phyloP scores from a whole-genome alignment of 2,888 invertebrate species.

The Perdita meconis region DNA sequence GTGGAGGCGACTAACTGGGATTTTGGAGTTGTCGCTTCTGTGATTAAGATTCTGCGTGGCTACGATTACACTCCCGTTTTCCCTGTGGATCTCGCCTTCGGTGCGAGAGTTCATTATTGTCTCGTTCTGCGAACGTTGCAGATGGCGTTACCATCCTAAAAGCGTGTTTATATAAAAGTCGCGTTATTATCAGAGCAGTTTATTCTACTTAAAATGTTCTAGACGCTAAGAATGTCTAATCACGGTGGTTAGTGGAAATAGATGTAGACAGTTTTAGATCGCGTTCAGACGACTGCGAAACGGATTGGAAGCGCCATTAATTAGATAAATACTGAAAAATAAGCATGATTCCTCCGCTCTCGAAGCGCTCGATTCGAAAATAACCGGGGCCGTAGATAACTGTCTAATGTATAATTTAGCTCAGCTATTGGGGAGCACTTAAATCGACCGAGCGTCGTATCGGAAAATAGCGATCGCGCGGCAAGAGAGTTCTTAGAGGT shows the following conservation, averaged over 20 bases:
- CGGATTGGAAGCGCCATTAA: not conserved
- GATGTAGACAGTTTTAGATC: not conserved
- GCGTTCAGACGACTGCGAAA: not conserved
- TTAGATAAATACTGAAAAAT: not conserved
- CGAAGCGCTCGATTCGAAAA: not conserved
- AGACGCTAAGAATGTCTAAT: too few species aligned
- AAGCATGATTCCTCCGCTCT: not conserved
- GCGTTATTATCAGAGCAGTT: too few species aligned
- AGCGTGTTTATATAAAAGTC: too few species aligned
- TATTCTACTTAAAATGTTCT: too few species aligned
- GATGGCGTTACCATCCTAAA: too few species aligned
- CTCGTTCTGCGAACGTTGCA: constrained; percentile 14
- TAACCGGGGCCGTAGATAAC: not conserved
- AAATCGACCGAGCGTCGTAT: constrained; percentile 4
- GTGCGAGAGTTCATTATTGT: constrained; percentile 21
- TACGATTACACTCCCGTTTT: constrained; percentile 35
- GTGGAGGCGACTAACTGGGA: constrained; percentile 30
- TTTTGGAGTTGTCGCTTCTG: constrained; percentile 55
- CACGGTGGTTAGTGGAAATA: not conserved
- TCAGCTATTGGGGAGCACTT: not conserved
- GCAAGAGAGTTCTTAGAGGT: too few species aligned
- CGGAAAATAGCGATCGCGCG: constrained; percentile 15
- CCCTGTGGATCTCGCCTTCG: not conserved
- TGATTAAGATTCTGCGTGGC: constrained; percentile 62
- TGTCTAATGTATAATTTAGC: constrained; percentile 4